phyloP scores from a whole-genome alignment of 2,113 vertebrate genomes.

The Esox niger region DNA sequence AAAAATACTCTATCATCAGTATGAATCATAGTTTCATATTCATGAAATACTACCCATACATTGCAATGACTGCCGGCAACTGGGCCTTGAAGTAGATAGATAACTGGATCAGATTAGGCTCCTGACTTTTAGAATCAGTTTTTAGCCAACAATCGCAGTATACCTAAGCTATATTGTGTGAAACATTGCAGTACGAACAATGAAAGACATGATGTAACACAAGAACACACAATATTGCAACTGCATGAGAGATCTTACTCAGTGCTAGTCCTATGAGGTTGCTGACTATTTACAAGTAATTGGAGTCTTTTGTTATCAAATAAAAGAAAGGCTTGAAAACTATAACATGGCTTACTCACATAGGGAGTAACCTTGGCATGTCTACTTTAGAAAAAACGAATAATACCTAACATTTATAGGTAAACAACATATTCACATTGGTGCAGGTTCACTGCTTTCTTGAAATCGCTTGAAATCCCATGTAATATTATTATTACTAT shows the following conservation, averaged over 20 bases:
- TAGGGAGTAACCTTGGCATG: not conserved
- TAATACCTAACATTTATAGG: too few species aligned
- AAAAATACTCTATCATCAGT: not conserved
- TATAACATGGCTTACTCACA: not conserved
- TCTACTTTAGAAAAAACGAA: too few species aligned
- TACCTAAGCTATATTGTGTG: too few species aligned
- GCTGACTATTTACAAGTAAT: not conserved
- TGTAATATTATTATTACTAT: too few species aligned
- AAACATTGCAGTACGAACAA: not conserved
- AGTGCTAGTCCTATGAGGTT: not conserved
- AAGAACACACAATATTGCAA: not conserved
- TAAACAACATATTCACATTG: too few species aligned
- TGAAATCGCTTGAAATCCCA: too few species aligned
- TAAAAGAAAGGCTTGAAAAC: not conserved
- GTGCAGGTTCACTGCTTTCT: too few species aligned
- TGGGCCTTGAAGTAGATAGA: conserved; percentile 27
- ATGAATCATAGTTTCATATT: conserved; percentile 32
- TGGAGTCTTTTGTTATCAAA: not conserved
- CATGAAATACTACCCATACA: conserved; percentile 8
- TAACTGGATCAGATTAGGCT: conserved; percentile 33
- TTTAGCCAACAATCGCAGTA: not conserved
- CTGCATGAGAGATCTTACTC: not conserved
- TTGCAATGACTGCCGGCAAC: not conserved
- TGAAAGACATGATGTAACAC: not conserved
- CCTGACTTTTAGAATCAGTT: not conserved